phyloP scores from a whole-genome alignment of 2,113 vertebrate species.

The Eonycteris spelaea region DNA sequence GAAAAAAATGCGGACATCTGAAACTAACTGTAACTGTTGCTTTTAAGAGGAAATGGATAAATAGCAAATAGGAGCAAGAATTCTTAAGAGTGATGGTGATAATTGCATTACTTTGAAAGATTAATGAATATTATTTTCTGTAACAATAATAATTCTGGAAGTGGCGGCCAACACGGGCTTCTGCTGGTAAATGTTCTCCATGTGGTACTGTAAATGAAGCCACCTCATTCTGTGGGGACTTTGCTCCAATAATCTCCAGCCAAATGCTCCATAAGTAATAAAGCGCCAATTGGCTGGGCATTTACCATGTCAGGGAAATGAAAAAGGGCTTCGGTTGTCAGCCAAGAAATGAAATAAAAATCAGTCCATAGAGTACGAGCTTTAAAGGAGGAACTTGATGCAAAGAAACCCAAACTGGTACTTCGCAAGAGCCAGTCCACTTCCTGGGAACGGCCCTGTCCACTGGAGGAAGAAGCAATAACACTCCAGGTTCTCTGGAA shows the following conservation, averaged over 20 bases:
- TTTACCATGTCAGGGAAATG: not conserved
- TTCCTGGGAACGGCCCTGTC: not conserved
- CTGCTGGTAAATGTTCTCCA: conserved; percentile 6
- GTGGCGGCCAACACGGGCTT: not conserved
- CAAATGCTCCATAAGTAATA: conserved; percentile 32
- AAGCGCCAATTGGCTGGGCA: not conserved
- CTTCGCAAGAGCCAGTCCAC: not conserved
- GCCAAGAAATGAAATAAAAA: not conserved
- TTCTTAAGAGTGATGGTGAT: not conserved
- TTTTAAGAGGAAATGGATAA: conserved; percentile 34
- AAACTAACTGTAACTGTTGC: conserved; percentile 1
- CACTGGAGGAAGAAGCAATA: not conserved
- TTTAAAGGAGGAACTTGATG: not conserved
- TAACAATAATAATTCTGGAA: not conserved
- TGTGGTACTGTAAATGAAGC: not conserved
- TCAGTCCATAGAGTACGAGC: not conserved
- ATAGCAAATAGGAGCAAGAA: not conserved
- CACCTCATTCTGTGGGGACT: not conserved
- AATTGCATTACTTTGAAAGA: conserved; percentile 28
- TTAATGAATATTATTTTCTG: conserved; percentile 43
- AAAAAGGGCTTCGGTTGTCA: conserved; percentile 20
- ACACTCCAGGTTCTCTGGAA: not conserved
- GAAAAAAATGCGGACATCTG: not conserved
- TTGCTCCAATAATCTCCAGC: not conserved
- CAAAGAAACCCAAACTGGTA: not conserved